phyloP scores from a whole-genome alignment of 2,797 vertebrate species.

The Eleutherodactylus coqui region DNA sequence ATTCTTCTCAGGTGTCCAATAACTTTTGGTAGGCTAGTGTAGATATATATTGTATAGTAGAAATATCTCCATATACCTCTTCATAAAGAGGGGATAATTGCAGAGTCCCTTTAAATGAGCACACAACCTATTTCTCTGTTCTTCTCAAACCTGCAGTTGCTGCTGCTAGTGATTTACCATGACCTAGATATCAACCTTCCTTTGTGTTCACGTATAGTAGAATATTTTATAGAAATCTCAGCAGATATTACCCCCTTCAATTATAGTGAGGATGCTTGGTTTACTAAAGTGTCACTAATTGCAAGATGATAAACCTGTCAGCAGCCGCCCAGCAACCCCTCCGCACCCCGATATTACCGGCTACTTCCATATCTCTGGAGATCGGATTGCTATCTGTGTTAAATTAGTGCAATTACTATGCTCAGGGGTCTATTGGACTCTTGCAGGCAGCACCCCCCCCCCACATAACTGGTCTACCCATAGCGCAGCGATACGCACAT shows the following conservation, averaged over 20 bases:
- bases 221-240: slow-evolving; percentile 10
- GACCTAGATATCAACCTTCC: slow-evolving; percentile 36
- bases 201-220: slow-evolving; percentile 18
- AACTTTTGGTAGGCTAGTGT: too few relatives aligned
- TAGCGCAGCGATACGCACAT: slow-evolving; percentile 1
- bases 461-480: background rate
- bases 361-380: slow-evolving; percentile 20
- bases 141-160: background rate
- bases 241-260: background rate
- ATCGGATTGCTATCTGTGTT: slow-evolving; percentile 40
- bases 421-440: slow-evolving; percentile 32
- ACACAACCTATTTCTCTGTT: background rate
- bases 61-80: background rate
- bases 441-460: background rate
- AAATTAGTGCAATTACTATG: slow-evolving; percentile 40
- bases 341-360: background rate
- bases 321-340: background rate
- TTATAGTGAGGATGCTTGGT: slow-evolving; percentile 29
- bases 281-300: slow-evolving; percentile 47
- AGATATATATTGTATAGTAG: too few relatives aligned
- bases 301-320: slow-evolving; percentile 34
- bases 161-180: background rate
- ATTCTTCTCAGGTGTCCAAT: too few relatives aligned
- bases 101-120: background rate
- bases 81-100: background rate